Base-by-base conservation (phyloP, 1,140 invertebrate species). In the Drosophila kikkawai region DNA sequence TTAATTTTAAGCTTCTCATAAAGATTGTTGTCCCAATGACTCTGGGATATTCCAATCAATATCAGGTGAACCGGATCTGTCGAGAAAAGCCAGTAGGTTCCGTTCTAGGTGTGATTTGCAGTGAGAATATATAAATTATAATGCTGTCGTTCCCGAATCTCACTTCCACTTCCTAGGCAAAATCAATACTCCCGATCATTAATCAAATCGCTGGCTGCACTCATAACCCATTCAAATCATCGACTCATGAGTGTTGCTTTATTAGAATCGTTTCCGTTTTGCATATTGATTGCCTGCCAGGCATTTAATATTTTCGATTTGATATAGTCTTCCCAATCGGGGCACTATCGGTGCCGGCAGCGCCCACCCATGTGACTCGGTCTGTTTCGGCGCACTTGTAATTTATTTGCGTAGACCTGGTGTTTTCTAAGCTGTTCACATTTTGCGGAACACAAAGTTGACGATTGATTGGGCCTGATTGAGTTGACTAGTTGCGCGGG, bases 391-490 rank as follows among this genome's bases (percentile, higher is more conserved):
- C 39, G 77, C 79, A 79, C 77, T 88, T 84, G 80, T 87, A 90
- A 83, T 75, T 75, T 80, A 73, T 80, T 80, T 81, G 65, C 80
- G 69, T 80, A 69, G n/a, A 64, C 29, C 19, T 19, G 47, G 47
- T 69, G 75, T 78, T 79, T 76, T 80, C 79, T 60, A 71, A 76
- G 67, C 80, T 70, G 57, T 76, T 77, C 73, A 58, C 64, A 59
- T 64, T 88, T 88, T 90, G 77, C 83, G 84, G 84, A 86, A 88
- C 76, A 86, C 66, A 77, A 87, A 77, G 71, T 80, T 80, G 83
- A 70, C 84, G 80, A 86, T 86, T 86, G 84, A 86, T 86, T 86
- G 83, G 77, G 57, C 80, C 79, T 74, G 84, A 86, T 86, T 86
- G 81, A 73, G 69, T 41, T 56, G 58, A 44, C 41, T 80, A 79